Evolutionary conservation across 2,797 vertebrate species (phyloP).

Genomic region (Gymnocypris eckloni): DNA sequence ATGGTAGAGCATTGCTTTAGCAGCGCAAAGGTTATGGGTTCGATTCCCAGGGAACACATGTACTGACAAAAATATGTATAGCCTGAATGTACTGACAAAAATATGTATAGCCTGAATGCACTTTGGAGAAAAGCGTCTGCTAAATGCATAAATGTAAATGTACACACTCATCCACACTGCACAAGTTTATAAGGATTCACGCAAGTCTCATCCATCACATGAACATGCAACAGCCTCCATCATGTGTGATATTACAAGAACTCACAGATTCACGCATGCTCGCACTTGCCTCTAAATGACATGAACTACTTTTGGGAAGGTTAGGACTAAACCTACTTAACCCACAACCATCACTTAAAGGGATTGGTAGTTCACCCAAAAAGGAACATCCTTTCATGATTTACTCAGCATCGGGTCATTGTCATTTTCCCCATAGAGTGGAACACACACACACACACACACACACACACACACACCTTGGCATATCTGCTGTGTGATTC

Average conservation of each 20-base stretch:
- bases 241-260: conserved; percentile 5
- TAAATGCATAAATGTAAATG: too few relatives aligned
- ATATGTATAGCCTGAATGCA: too few relatives aligned
- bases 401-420: too few relatives aligned
- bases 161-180: neutral
- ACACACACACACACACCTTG: too few relatives aligned
- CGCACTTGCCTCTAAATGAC: neutral
- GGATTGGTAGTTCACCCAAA: neutral
- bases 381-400: neutral
- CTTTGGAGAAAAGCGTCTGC: too few relatives aligned
- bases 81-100: too few relatives aligned
- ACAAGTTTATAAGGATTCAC: neutral
- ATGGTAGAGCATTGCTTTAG: too few relatives aligned
- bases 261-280: neutral
- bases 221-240: neutral
- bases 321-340: neutral
- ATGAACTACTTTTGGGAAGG: neutral
- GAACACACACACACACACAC: too few relatives aligned
- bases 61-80: too few relatives aligned
- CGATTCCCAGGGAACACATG: too few relatives aligned
- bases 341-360: neutral
- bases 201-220: neutral
- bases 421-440: neutral
- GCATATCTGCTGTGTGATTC: too few relatives aligned
- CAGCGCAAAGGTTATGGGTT: too few relatives aligned